Conservation (phyloP, 2,888 invertebrate genomes). For the Meliscaeva auricollis region DNA sequence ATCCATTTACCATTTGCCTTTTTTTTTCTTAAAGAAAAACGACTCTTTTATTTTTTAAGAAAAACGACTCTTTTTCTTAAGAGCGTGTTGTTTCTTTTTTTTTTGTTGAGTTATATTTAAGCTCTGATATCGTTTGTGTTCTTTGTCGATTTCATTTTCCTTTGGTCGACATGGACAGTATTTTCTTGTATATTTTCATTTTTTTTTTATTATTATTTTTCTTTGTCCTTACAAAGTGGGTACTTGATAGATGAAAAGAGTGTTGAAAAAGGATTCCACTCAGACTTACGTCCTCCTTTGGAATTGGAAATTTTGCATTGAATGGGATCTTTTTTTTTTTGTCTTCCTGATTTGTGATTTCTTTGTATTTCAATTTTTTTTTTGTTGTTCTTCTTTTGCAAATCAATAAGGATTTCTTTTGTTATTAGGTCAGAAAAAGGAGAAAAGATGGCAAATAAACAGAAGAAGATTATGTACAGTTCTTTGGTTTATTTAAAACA, state of each 20-base stretch:
- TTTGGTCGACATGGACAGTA: constrained; percentile 51
- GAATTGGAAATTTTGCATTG: constrained; percentile 64
- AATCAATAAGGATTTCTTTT: constrained; percentile 54
- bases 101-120: constrained; percentile 27
- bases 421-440: constrained; percentile 62
- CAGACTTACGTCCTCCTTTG: constrained; percentile 56
- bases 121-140: constrained; percentile 21
- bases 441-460: not conserved
- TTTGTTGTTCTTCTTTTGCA: constrained; percentile 24
- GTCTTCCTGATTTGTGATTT: constrained; percentile 21
- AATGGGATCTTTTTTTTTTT: constrained; percentile 37
- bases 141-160: constrained; percentile 51
- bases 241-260: constrained; percentile 66
- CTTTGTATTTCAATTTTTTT: constrained; percentile 22
- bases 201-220: not conserved
- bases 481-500: not conserved
- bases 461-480: constrained; percentile 13
- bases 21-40: too few species aligned
- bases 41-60: constrained; percentile 2
- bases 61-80: constrained; percentile 42
- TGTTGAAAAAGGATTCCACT: constrained; percentile 65
- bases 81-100: not conserved
- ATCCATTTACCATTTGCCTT: not conserved
- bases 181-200: constrained; percentile 3
- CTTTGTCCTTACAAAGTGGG: constrained; percentile 67